phyloP scores from a whole-genome alignment of 2,113 vertebrate genomes.

The Epinephelus lanceolatus region DNA sequence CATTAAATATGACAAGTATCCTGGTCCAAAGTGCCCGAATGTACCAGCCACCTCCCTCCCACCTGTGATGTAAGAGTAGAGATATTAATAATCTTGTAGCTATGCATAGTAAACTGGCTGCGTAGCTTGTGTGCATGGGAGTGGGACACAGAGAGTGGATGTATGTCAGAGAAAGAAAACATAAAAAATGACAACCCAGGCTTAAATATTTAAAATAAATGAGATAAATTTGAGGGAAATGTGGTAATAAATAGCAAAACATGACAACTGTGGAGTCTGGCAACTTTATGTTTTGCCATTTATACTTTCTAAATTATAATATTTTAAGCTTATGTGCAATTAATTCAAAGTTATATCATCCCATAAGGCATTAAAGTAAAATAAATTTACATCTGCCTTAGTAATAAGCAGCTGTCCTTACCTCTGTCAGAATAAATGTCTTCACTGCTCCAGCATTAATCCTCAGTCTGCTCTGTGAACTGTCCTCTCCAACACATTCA shows the following conservation, averaged over 20 bases:
- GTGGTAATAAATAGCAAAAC: neutral
- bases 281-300: neutral
- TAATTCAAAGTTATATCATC: neutral
- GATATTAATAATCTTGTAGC: conserved; percentile 84
- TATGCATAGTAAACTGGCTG: conserved; percentile 71
- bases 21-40: conserved; percentile 63
- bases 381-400: neutral
- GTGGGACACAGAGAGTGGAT: neutral
- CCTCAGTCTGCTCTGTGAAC: conserved; percentile 23
- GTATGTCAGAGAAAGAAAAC: neutral
- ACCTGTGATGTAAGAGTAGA: conserved; percentile 74
- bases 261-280: neutral
- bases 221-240: neutral
- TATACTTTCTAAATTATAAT: neutral
- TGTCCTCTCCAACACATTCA: conserved; percentile 35
- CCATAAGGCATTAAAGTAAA: neutral
- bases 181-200: neutral
- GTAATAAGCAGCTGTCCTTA: conserved; percentile 38
- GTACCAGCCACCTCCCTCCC: conserved; percentile 59
- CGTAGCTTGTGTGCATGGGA: neutral
- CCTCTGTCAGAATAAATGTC: conserved; percentile 38
- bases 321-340: neutral
- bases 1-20: conserved; percentile 56
- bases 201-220: neutral
- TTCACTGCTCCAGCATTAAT: conserved; percentile 47